Conservation (phyloP, 2,888 invertebrate species). For the Trichogramma dendrolimi region DNA sequence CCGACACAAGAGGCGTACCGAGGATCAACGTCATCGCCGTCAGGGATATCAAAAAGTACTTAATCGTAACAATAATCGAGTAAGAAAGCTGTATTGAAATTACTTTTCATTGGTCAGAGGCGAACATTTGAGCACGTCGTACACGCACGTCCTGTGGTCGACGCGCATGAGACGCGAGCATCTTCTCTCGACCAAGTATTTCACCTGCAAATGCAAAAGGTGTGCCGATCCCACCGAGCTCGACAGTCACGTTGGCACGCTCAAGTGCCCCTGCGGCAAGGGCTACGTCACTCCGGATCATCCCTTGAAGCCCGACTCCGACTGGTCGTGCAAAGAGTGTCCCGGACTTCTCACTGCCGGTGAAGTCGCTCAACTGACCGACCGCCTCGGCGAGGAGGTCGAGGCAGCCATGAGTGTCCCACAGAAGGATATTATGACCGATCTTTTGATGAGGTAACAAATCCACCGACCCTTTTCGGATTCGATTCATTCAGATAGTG, state of each 20-base stretch:
- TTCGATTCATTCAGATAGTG: too few species aligned
- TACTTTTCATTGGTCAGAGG: slow-evolving; percentile 52
- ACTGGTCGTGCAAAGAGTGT: slow-evolving; percentile 75
- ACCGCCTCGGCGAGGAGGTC: slow-evolving; percentile 73
- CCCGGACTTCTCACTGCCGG: slow-evolving; percentile 61
- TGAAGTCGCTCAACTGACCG: slow-evolving; percentile 65
- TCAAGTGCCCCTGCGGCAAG: slow-evolving; percentile 64
- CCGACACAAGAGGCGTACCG: slow-evolving; percentile 58
- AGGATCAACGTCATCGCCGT: slow-evolving; percentile 68
- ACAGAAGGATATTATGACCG: slow-evolving; percentile 62
- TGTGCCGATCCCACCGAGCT: slow-evolving; percentile 79
- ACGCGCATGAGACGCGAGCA: slow-evolving; percentile 77
- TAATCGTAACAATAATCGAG: slow-evolving; percentile 4
- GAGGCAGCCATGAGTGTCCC: slow-evolving; percentile 63
- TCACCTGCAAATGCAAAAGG: slow-evolving; percentile 68
- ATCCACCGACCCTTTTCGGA: too few species aligned
- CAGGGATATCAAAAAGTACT: slow-evolving; percentile 59
- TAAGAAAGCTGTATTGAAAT: background rate
- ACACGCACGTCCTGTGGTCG: slow-evolving; percentile 84
- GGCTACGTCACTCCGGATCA: slow-evolving; percentile 69
- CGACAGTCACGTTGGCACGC: slow-evolving; percentile 68
- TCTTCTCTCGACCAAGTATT: slow-evolving; percentile 74
- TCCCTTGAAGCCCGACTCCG: slow-evolving; percentile 66
- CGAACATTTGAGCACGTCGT: slow-evolving; percentile 76
- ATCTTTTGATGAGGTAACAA: slow-evolving; percentile 49